Percentiles rank a stretch among this genome's conserved stretches.
phyloP scores from a whole-genome alignment of 1,140 invertebrate genomes.

The Drosophila saltans region DNA sequence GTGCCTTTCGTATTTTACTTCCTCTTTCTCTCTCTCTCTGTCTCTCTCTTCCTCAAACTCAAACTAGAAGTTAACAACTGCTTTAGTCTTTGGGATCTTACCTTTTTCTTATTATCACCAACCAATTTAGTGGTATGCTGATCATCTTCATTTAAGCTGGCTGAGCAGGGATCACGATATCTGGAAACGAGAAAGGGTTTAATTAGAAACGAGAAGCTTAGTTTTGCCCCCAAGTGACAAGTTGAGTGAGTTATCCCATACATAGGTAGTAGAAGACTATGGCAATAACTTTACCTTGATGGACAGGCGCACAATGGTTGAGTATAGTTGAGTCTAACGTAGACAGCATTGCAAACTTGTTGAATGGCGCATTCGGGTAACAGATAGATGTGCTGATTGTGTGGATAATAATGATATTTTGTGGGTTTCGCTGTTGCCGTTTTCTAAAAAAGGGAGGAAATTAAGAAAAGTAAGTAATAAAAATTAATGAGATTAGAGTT shows the following conservation, averaged over 20 bases:
- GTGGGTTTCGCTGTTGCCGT: constrained; percentile 92
- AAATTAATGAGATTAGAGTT: no score
- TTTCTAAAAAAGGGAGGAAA: constrained; percentile 84
- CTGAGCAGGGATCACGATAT: constrained; percentile 94
- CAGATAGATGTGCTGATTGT: constrained; percentile 95
- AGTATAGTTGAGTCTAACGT: constrained; percentile 95
- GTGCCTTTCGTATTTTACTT: no score
- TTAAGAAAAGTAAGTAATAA: no score
- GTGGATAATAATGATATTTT: constrained; percentile 97
- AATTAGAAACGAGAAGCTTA: constrained; percentile 35
- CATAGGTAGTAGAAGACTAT: not conserved
- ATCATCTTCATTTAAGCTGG: constrained; percentile 93
- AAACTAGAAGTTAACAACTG: constrained; percentile 42
- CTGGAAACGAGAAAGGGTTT: constrained; percentile 52
- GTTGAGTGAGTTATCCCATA: constrained; percentile 20
- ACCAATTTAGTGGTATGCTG: constrained; percentile 94
- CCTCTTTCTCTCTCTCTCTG: not conserved
- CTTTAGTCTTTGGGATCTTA: constrained; percentile 71
- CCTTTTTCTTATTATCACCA: constrained; percentile 91
- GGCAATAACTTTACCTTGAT: constrained; percentile 83
- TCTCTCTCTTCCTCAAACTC: constrained; percentile 4
- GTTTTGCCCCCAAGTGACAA: constrained; percentile 36
- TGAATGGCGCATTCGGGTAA: constrained; percentile 96
- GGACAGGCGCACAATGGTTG: constrained; percentile 96
- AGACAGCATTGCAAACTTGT: constrained; percentile 96